Percentiles rank a stretch among this genome's conserved stretches.
Conservation (phyloP, 23 tunicate genomes). For the Aplidium turbinatum region DNA sequence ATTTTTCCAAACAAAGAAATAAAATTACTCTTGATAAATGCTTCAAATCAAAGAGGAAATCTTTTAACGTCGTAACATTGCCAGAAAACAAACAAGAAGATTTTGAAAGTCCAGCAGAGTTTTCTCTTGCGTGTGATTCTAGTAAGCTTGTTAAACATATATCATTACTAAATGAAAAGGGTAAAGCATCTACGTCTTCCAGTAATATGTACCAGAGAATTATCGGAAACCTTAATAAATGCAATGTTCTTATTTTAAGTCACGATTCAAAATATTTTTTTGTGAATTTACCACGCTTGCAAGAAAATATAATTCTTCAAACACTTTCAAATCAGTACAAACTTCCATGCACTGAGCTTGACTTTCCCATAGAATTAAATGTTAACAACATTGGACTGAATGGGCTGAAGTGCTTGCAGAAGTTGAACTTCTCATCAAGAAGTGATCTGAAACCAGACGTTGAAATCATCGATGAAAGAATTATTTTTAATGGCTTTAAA, state of each 20-base stretch:
- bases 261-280: background rate
- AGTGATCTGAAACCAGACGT: slow-evolving; percentile 1
- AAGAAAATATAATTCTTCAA: slow-evolving; percentile 23
- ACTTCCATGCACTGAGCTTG: slow-evolving; percentile 14
- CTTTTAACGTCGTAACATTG: background rate
- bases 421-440: slow-evolving; percentile 10
- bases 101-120: too few relatives aligned
- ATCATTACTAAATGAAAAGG: too few relatives aligned
- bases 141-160: too few relatives aligned
- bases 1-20: background rate
- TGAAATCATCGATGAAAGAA: slow-evolving; percentile 48
- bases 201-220: too few relatives aligned
- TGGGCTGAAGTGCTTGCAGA: background rate
- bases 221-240: slow-evolving; percentile 15
- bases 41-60: too few relatives aligned
- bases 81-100: background rate
- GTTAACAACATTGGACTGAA: slow-evolving; percentile 2
- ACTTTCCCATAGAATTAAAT: slow-evolving; percentile 5
- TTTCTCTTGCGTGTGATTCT: too few relatives aligned
- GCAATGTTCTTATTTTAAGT: background rate
- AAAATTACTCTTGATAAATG: background rate
- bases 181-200: too few relatives aligned
- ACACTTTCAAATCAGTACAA: slow-evolving; percentile 1
- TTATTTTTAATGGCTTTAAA: slow-evolving; percentile 57
- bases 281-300: slow-evolving; percentile 26